Base-by-base conservation (phyloP, 2,888 invertebrate species). In the Apamea epomidion region DNA sequence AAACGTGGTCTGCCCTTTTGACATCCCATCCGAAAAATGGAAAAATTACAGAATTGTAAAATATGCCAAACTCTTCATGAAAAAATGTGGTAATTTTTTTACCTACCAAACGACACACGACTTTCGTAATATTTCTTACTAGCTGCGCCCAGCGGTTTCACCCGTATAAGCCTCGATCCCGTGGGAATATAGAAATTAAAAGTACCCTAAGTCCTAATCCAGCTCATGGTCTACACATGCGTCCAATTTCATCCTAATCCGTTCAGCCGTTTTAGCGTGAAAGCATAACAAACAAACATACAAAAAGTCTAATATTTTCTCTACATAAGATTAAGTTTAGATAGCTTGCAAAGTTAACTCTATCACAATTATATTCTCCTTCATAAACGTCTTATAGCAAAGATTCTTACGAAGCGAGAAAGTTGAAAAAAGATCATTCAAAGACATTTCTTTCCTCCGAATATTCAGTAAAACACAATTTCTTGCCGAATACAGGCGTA, bases 391-490 rank as follows among this genome's bases (percentile, higher is more conserved):
- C 37, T 82, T 37, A 74, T n/a, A 0, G 14, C 2, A 65, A 65
- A 25, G 18, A 48, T 25, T 48, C 37, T 82, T 32, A 37, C 18
- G 37, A 48, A 48, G 10, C 18, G 29, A n/a, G 32, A 25, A 37
- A 29, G 25, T 58, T 67, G 65, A 42, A 82, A 58, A 45, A 82
- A 58, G 48, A n/a, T n/a, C n/a, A n/a, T n/a, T n/a, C n/a, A n/a
- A n/a, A n/a, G n/a, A n/a, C 16, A 37, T 8, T 58, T 48, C 10
- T 45, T 60, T 1, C 6, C 25, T 60, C 10, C 6, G 1, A 76
- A 81, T n/a, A 62, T 71, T 80, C 37, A 67, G n/a, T 18, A 25
- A 64, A 42, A 37, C 32, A 77, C 16, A 21, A 25, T 25, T 54
- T 18, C n/a, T 54, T 6, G 25, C 32, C 37, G 25, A 10, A 71